A percentile compares a stretch with the other conserved stretches of the same genome.
Conservation (phyloP, 2,797 vertebrate species). For the Cyclura pinguis region DNA sequence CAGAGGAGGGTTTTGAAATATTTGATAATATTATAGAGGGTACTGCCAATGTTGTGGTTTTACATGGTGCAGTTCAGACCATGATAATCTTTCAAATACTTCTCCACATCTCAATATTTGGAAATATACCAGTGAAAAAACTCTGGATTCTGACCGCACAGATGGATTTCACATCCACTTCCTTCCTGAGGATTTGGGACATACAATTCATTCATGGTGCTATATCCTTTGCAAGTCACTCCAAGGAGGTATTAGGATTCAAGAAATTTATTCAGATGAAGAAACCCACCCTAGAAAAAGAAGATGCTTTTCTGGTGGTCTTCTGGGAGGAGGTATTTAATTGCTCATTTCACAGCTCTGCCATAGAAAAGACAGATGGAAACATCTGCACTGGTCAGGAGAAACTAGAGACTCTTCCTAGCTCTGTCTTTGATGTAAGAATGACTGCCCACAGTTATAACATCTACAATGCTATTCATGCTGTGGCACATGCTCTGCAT, state of each 20-base stretch:
- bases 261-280: conserved; percentile 8
- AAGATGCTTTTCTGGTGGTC: neutral
- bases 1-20: too few relatives aligned
- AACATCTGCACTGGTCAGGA: neutral
- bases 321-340: neutral
- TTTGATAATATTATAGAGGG: neutral
- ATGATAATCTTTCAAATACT: neutral
- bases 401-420: neutral
- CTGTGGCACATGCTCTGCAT: neutral
- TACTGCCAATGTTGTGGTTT: neutral
- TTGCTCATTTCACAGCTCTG: neutral
- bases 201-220: conserved; percentile 15
- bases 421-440: neutral
- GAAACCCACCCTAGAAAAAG: neutral
- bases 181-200: neutral
- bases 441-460: neutral
- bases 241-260: neutral
- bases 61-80: conserved; percentile 15
- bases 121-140: neutral
- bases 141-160: conserved; percentile 15
- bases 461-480: neutral
- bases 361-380: too few relatives aligned
- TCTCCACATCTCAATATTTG: neutral
- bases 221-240: neutral
- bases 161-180: conserved; percentile 23